Base-by-base conservation (phyloP, 2,797 vertebrate genomes). In the Danionella dracula region DNA sequence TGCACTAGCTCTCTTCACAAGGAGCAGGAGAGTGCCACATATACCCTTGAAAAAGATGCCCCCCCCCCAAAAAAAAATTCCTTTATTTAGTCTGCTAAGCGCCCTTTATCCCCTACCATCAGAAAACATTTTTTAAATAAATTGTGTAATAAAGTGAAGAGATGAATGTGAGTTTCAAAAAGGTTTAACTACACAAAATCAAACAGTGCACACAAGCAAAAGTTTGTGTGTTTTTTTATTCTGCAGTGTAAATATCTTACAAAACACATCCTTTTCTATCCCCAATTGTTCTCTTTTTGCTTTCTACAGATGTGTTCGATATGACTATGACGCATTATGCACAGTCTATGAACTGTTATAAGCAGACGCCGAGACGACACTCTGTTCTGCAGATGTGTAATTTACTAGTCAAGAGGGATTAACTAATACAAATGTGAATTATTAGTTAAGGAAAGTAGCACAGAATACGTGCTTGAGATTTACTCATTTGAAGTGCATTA, bases 371-470 rank as follows among this genome's bases (percentile, higher is more conserved):
- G 78, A 68, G 57, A 42, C 32, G 66, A 79, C 72, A 64, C 74
- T 58, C 55, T 59, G 15, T 63, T 21, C 19, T 77, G 78, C 72
- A 71, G 74, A 79, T 78, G 68, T 76, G 74, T 75, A 82, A 82
- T 77, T 75, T 75, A 80, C 84, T 78, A 75, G 83, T 85, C 80
- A 83, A 76, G 77, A 74, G 72, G 72, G 82, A 80, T 86, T 87
- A 77, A 87, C 83, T 83, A 81, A 77, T 79, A 58, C n/a, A 78
- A 75, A 83, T 87, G 83, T 87, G 73, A 84, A 83, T 85, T 12
- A 83, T 83, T 77, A 83, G 83, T 82, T 83, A 79, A 83, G 23
- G 81, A 79, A 81, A 84, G 84, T 79, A 81, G 85, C 84, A 87
- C 83, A 83, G 78, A 74, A 75, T 80, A 75, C 78, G 81, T 79